Percentiles rank a stretch among this genome's conserved stretches.
phyloP scores from a whole-genome alignment of 2,888 invertebrate genomes.

The Anagyrus pseudococci region DNA sequence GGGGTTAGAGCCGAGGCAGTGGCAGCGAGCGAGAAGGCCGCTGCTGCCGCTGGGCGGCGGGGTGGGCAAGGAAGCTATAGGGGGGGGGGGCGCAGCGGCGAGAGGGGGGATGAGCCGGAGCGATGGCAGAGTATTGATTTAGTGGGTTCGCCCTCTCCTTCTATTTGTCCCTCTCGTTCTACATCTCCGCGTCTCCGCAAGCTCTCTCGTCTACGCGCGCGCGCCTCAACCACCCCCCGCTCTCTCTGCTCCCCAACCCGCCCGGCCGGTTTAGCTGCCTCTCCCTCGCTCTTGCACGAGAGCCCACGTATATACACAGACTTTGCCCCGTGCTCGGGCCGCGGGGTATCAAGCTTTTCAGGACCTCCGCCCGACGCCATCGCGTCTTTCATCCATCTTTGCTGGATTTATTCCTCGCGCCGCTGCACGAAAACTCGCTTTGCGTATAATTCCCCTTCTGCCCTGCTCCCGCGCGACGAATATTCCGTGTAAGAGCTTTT shows the following conservation, averaged over 20 bases:
- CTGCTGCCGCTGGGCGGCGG: slow-evolving; percentile 41
- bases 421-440: slow-evolving; percentile 1
- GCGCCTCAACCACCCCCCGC: no score
- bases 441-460: not conserved
- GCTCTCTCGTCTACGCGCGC: slow-evolving; percentile 37
- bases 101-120: slow-evolving; percentile 55
- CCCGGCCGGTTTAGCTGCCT: not conserved
- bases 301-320: no score
- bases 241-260: slow-evolving; percentile 3
- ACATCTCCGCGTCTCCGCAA: slow-evolving; percentile 52
- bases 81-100: slow-evolving; percentile 46
- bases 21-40: no score
- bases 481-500: no score
- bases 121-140: slow-evolving; percentile 63
- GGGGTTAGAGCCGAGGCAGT: slow-evolving; percentile 39
- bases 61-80: slow-evolving; percentile 53
- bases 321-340: not conserved
- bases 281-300: not conserved
- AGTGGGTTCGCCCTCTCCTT: slow-evolving; percentile 61
- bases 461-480: slow-evolving; percentile 2
- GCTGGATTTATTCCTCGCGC: slow-evolving; percentile 31
- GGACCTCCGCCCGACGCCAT: slow-evolving; percentile 42
- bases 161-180: slow-evolving; percentile 60
- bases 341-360: slow-evolving; percentile 44
- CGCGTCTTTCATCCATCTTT: slow-evolving; percentile 40